Evolutionary conservation across 2,888 invertebrate genomes (phyloP).

Genomic region (Stomorhina lunata): DNA sequence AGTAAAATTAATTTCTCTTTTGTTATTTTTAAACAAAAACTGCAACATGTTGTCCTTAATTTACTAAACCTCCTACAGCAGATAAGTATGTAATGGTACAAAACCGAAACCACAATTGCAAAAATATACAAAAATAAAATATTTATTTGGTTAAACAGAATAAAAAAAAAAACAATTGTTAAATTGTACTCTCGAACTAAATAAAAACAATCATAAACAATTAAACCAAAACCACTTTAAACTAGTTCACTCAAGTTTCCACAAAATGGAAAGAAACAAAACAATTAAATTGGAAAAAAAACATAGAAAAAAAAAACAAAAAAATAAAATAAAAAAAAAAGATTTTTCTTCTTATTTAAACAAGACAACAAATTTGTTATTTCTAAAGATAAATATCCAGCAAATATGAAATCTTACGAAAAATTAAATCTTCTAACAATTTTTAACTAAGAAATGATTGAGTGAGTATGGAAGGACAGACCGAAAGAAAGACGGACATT

Average conservation of each 20-base stretch:
- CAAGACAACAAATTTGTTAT: not conserved
- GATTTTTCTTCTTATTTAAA: not conserved
- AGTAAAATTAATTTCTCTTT: conserved; percentile 18
- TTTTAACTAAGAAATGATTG: not conserved
- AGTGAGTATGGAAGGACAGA: not conserved
- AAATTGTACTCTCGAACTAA: not conserved
- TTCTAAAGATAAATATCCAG: not conserved
- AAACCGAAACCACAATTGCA: conserved; percentile 34
- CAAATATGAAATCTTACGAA: not conserved
- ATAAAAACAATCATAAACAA: conserved; percentile 36
- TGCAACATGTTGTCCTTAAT: conserved; percentile 26
- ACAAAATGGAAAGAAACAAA: not conserved
- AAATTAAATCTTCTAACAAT: not conserved
- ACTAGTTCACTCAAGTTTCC: conserved; percentile 25
- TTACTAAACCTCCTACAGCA: not conserved
- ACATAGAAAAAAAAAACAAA: not conserved
- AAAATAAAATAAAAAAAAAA: not conserved
- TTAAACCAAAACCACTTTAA: conserved; percentile 45
- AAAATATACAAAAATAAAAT: not conserved
- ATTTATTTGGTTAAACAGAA: too few species aligned
- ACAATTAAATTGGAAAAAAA: not conserved
- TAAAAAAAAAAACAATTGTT: conserved; percentile 3
- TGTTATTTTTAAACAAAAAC: not conserved
- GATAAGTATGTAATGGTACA: not conserved
- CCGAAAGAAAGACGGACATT: not conserved